Conservation (phyloP, 2,888 invertebrate genomes). For the Plemyria rubiginata region DNA sequence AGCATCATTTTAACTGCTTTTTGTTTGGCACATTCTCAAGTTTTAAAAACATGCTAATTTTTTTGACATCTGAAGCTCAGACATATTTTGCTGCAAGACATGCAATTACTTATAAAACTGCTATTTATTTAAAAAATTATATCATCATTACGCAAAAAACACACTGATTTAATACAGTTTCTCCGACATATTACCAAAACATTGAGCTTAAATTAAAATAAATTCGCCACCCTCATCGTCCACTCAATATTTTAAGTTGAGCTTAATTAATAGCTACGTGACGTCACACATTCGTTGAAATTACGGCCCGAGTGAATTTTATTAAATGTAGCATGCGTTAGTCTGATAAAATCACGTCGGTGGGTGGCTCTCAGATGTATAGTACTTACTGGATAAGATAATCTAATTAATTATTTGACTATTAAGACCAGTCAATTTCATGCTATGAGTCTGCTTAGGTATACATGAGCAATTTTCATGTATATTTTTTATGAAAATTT, state of each 20-base stretch:
- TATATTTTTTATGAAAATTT: no score
- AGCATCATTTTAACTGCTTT: no score
- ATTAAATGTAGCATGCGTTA: slow-evolving; percentile 73
- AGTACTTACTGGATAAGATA: slow-evolving; percentile 43
- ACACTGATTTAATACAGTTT: background rate
- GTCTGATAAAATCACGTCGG: slow-evolving; percentile 74
- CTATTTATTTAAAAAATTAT: no score
- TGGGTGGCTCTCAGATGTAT: slow-evolving; percentile 39
- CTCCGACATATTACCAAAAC: slow-evolving; percentile 2
- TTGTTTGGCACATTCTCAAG: no score
- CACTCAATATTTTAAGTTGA: slow-evolving; percentile 64
- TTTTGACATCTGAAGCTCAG: no score
- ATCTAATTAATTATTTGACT: background rate
- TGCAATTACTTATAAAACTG: no score
- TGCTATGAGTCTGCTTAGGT: background rate
- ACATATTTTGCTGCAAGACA: no score
- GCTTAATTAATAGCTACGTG: slow-evolving; percentile 69
- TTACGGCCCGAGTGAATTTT: slow-evolving; percentile 65
- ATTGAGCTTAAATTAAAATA: slow-evolving; percentile 16
- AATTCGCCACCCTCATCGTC: slow-evolving; percentile 41
- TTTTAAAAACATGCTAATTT: no score
- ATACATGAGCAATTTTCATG: no score
- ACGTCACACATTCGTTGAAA: slow-evolving; percentile 67
- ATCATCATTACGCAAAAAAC: background rate
- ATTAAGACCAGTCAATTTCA: background rate